Evolutionary conservation across 2,113 vertebrate genomes (phyloP), one percentile per base, ranked within the genome.

Genomic region (Trogon melanurus): DNA sequence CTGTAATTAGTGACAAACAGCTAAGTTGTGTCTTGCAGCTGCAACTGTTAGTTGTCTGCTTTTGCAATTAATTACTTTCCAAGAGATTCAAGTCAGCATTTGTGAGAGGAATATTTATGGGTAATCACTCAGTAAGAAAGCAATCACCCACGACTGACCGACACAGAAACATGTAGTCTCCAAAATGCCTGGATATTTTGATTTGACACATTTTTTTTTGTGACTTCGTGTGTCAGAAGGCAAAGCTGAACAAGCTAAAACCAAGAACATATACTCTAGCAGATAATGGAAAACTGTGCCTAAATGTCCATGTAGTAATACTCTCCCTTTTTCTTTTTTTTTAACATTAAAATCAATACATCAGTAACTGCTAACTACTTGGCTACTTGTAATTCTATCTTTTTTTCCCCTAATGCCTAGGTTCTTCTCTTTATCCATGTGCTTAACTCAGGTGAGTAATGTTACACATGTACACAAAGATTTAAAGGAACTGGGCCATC

Each of bases 91-190:
- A 85, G 58, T 66, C 8, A 5, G 45, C 76, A 65, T 82, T 89
- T 95, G 78, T 85, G 66, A 95, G 45, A 62, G 71, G 84, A 95
- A 85, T 93, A 85, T 92, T 95, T 89, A 89, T 75, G 65, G 66
- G 25, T 53, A 61, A 88, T 79, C 41, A 19, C 66, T 91, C 58
- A 50, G 27, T 30, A 61, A 65, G 51, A 76, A 85, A 75, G 5
- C 45, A 89, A 34, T 17, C 34, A 61, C 17, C 30, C 32, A 74
- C 30, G 29, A n/a, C 0, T 75, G 48, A 41, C 47, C 1, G 1
- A 13, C 32, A 38, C 7, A 54, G 5, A 50, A 48, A 54, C 15
- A n/a, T 2, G 5, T 18, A 38, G 11, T 45, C 47, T 83, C 76
- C 57, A 71, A 83, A 74, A 65, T 1, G 2, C 16, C 13, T 61